These are phyloP conservation scores for Oscheius sp. DNA, from an alignment of 2,888 invertebrate genomes.

Conservation along the genomic window DNA sequence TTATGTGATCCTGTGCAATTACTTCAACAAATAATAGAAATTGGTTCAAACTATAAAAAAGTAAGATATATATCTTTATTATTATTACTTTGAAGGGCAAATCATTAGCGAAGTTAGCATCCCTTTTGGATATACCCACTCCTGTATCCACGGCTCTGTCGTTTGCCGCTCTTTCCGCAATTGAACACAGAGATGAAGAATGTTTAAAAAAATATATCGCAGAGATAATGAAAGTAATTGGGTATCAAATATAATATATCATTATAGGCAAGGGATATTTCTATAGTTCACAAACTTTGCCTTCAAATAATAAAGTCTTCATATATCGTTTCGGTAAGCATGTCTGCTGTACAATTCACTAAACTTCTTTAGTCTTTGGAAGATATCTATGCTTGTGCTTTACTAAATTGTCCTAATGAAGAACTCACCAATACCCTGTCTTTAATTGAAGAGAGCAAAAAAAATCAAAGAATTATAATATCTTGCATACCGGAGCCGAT, in stretches of 20 bases:
- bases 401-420: constrained; percentile 45
- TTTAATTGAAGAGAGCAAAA: constrained; percentile 26
- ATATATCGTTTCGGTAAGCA: constrained; percentile 32
- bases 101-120: constrained; percentile 44
- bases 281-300: constrained; percentile 54
- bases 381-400: constrained; percentile 52
- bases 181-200: constrained; percentile 41
- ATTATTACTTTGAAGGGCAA: constrained; percentile 32
- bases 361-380: constrained; percentile 36
- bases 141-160: constrained; percentile 54
- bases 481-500: not conserved
- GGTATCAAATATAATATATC: not conserved
- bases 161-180: constrained; percentile 47
- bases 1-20: constrained; percentile 39
- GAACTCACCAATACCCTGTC: constrained; percentile 29
- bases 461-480: not conserved
- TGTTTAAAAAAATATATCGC: constrained; percentile 47
- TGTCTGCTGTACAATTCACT: not conserved
- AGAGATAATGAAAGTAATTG: constrained; percentile 36
- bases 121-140: constrained; percentile 42
- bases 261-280: constrained; percentile 36
- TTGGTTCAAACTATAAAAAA: constrained; percentile 50
- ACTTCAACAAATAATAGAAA: constrained; percentile 45
- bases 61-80: constrained; percentile 5
- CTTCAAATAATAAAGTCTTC: constrained; percentile 43